phyloP scores from a whole-genome alignment of 2,888 invertebrate species.

The Latrodectus elegans region DNA sequence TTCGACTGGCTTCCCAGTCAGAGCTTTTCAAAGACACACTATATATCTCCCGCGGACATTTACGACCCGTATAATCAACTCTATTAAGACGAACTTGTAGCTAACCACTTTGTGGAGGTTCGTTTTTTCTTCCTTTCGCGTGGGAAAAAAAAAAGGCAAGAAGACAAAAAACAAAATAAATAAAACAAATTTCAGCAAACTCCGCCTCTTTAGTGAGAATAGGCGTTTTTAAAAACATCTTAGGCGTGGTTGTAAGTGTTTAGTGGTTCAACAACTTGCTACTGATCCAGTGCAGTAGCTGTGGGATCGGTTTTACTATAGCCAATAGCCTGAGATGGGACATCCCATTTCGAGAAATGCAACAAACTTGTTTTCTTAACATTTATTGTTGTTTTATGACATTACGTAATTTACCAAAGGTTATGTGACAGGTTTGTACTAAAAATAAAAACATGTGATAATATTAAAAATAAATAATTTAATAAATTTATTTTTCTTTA shows the following conservation, averaged over 20 bases:
- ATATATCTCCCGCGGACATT: background rate
- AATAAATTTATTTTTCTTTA: background rate
- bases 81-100: background rate
- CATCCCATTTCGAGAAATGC: conserved; percentile 33
- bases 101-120: conserved; percentile 24
- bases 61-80: background rate
- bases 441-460: background rate
- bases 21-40: background rate
- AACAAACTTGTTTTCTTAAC: conserved; percentile 21
- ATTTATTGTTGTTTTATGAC: background rate
- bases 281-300: conserved; percentile 48
- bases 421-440: background rate
- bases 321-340: conserved; percentile 44
- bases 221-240: conserved; percentile 46
- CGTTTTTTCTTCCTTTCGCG: background rate
- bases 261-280: conserved; percentile 49
- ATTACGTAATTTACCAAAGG: background rate
- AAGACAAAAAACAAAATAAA: background rate
- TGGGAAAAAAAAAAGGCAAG: background rate
- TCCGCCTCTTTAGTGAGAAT: conserved; percentile 44
- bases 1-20: too few species aligned
- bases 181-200: conserved; percentile 9
- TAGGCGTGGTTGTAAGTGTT: conserved; percentile 56
- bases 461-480: background rate
- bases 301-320: conserved; percentile 14